Evolutionary conservation across 1,140 invertebrate species (phyloP).

Genomic region (Aphaenogaster ashmeadi): DNA sequence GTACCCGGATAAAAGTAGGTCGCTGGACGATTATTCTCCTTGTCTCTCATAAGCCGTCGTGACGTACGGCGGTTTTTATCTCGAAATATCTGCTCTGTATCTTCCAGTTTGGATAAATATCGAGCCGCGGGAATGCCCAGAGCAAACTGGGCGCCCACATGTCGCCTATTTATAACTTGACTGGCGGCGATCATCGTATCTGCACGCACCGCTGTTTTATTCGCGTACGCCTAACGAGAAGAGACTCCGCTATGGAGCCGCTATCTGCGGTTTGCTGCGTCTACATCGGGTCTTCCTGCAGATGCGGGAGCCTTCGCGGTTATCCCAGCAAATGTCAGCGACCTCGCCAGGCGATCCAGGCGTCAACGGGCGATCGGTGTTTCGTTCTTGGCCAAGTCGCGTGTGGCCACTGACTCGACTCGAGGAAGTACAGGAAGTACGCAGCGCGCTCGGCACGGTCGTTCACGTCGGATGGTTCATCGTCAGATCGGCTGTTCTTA

Average conservation of each 20-base stretch:
- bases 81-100: slow-evolving; percentile 8
- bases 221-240: neutral
- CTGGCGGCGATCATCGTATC: slow-evolving; percentile 6
- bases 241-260: neutral
- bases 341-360: slow-evolving; percentile 53
- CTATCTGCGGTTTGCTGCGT: slow-evolving; percentile 64
- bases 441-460: slow-evolving; percentile 13
- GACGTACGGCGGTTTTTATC: neutral
- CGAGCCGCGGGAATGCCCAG: neutral
- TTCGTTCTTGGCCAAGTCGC: slow-evolving; percentile 47
- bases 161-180: slow-evolving; percentile 61
- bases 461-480: slow-evolving; percentile 57
- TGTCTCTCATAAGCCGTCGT: neutral
- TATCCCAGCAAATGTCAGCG: slow-evolving; percentile 64
- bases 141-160: slow-evolving; percentile 13
- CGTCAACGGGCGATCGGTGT: slow-evolving; percentile 54
- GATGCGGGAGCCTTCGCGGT: slow-evolving; percentile 58
- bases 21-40: slow-evolving; percentile 1
- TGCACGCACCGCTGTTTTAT: slow-evolving; percentile 25
- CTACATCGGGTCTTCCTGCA: slow-evolving; percentile 46
- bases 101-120: slow-evolving; percentile 36
- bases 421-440: slow-evolving; percentile 20
- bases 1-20: neutral
- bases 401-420: slow-evolving; percentile 42
- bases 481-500: slow-evolving; percentile 34